Percentiles rank a stretch among this genome's conserved stretches.
Conservation (phyloP, 2,888 invertebrate species). For the Phaonia tiefii region DNA sequence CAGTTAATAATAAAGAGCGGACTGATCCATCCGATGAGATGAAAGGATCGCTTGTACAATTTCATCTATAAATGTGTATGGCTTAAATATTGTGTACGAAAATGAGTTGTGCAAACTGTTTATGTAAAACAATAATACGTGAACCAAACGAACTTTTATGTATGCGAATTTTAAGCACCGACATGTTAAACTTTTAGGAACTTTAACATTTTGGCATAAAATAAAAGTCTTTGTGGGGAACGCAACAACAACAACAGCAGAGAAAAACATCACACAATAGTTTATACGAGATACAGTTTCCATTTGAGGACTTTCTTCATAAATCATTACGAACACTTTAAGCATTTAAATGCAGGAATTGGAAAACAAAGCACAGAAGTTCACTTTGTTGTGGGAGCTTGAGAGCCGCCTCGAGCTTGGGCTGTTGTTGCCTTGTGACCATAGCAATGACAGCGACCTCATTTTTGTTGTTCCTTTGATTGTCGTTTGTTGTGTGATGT, state of each 20-base stretch:
- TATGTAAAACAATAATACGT: neutral
- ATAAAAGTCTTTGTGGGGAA: constrained; percentile 31
- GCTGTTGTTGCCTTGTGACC: constrained; percentile 33
- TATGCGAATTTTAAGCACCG: neutral
- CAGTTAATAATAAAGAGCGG: no score
- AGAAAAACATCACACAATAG: neutral
- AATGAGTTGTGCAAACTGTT: no score
- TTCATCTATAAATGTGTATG: no score
- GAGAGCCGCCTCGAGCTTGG: neutral
- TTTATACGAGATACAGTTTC: neutral
- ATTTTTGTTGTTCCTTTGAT: constrained; percentile 43
- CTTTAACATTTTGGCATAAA: constrained; percentile 48
- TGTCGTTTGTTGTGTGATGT: constrained; percentile 26
- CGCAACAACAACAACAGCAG: neutral
- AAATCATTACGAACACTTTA: no score
- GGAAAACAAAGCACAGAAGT: no score
- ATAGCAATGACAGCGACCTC: constrained; percentile 58
- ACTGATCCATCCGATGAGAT: no score
- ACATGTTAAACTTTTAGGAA: constrained; percentile 8
- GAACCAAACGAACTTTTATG: neutral
- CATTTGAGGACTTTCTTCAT: constrained; percentile 1
- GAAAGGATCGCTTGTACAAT: no score
- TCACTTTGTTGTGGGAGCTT: no score
- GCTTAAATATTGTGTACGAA: no score
- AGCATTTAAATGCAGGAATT: neutral